Conservation (phyloP, 53 echinoderm and acorn worm genomes). For the Crossaster papposus region DNA sequence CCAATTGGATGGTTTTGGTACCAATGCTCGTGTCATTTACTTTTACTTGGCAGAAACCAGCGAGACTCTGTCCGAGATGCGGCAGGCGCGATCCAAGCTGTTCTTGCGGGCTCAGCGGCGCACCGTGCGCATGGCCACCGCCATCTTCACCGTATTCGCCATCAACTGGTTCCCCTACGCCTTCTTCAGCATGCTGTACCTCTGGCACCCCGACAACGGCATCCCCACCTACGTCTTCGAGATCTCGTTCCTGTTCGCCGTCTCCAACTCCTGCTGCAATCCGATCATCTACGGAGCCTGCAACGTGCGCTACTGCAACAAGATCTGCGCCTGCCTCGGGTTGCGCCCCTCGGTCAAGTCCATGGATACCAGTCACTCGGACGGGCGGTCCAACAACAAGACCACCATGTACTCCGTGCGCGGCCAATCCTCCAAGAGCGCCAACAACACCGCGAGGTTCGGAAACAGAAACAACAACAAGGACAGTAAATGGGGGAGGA, state of each 20-base stretch:
- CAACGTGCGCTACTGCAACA: constrained; percentile 83
- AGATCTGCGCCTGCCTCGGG: constrained; percentile 68
- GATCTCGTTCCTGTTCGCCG: constrained; percentile 72
- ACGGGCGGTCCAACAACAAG: constrained; percentile 71
- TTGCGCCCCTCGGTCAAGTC: constrained; percentile 44
- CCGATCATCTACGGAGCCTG: constrained; percentile 92
- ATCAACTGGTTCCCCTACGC: constrained; percentile 94
- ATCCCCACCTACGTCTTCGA: constrained; percentile 56
- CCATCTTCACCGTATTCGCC: constrained; percentile 87
- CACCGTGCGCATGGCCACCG: constrained; percentile 90
- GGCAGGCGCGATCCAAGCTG: constrained; percentile 82
- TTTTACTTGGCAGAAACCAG: constrained; percentile 35
- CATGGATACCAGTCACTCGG: constrained; percentile 46
- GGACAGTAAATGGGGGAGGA: neutral
- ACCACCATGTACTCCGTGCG: constrained; percentile 80
- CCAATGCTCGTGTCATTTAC: neutral
- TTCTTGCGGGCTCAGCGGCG: constrained; percentile 94
- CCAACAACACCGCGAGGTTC: neutral
- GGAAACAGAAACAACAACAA: constrained; percentile 11
- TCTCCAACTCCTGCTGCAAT: constrained; percentile 96
- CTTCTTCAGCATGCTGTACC: constrained; percentile 67
- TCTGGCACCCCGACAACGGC: constrained; percentile 46
- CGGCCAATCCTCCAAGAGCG: constrained; percentile 59
- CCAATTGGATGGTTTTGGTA: neutral
- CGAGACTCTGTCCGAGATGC: constrained; percentile 78